Base-by-base conservation (phyloP, 35 echinoderm and acorn worm species). In the Stichopus chloronotus region DNA sequence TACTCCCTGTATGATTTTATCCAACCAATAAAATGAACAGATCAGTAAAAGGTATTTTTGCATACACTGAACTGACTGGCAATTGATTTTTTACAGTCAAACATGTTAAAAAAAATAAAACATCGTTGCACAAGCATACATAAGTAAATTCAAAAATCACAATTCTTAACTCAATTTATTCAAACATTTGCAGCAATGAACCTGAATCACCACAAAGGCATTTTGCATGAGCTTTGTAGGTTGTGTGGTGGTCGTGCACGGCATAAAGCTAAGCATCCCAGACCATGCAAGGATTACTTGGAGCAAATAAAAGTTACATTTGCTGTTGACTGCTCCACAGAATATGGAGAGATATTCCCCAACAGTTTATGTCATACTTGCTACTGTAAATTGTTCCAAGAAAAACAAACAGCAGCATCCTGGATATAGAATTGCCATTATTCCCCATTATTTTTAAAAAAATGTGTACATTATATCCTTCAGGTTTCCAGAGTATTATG, bases 161-260 rank as follows among this genome's bases (percentile, higher is more conserved):
- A 78, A 78, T 78, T 21, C 76, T 78, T 9, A 21, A 25, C 52
- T 78, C 19, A 78, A 78, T 25, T 11, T 43, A 43, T 43, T 43
- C 30, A 43, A 78, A 25, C 11, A 21, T 78, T 78, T 78, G 76
- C 76, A 78, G 76, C 76, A 9, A 78, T 78, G 76, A 78, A 78
- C 76, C 76, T 78, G 76, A 19, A 78, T 78, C 76, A 78, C 52
- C 20, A 78, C 76, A 78, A 78, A 78, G 20, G 52, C 52, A 78
- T 78, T 78, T 21, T 22, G 72, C 72, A 17, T 76, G 72, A 76
- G 16, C 72, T 76, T 0, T 17, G 72, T 24, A 76, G 72, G 72
- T 24, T 76, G 72, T 76, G 72, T 76, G 72, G 72, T 76, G 72
- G 72, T 17, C 72, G 72, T 76, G 72, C 72, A 76, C 72, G 14